These are phyloP conservation scores for Phrynosoma platyrhinos DNA, from an alignment of 2,113 vertebrate genomes.

Conservation along the genomic window DNA sequence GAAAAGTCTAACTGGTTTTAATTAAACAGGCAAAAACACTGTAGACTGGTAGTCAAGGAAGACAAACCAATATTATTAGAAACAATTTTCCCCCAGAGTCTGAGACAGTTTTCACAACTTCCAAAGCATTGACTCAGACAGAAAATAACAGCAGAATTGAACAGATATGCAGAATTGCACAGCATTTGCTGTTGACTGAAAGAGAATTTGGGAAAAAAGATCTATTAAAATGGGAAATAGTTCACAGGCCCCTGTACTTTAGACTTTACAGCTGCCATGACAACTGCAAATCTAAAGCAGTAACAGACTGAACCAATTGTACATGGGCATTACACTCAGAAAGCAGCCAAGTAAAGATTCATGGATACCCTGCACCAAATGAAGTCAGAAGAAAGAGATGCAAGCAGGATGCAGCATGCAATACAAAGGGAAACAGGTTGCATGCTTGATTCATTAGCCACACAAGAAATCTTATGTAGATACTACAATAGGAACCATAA, in stretches of 20 bases:
- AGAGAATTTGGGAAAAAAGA: neutral
- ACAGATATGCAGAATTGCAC: neutral
- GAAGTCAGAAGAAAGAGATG: conserved; percentile 39
- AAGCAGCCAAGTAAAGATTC: neutral
- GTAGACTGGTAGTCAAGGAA: conserved; percentile 22
- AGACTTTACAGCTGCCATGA: neutral
- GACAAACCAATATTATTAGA: conserved; percentile 31
- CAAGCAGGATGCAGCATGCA: conserved; percentile 56
- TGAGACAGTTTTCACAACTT: conserved; percentile 21
- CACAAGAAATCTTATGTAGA: conserved; percentile 37
- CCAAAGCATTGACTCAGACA: neutral
- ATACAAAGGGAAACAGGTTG: conserved; percentile 44
- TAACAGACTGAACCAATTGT: neutral
- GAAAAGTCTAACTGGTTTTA: conserved; percentile 36
- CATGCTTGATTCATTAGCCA: conserved; percentile 57
- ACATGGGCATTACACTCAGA: neutral
- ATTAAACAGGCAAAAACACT: conserved; percentile 1
- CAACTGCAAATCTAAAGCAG: neutral
- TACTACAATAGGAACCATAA: conserved; percentile 33
- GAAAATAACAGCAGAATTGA: neutral
- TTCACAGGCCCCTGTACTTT: neutral
- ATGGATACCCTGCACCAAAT: conserved; percentile 7
- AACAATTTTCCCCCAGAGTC: conserved; percentile 13
- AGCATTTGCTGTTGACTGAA: neutral
- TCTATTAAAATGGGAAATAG: neutral